These are phyloP conservation scores for Drymonia ruficornis DNA, from an alignment of 2,888 invertebrate species.

Conservation along the genomic window DNA sequence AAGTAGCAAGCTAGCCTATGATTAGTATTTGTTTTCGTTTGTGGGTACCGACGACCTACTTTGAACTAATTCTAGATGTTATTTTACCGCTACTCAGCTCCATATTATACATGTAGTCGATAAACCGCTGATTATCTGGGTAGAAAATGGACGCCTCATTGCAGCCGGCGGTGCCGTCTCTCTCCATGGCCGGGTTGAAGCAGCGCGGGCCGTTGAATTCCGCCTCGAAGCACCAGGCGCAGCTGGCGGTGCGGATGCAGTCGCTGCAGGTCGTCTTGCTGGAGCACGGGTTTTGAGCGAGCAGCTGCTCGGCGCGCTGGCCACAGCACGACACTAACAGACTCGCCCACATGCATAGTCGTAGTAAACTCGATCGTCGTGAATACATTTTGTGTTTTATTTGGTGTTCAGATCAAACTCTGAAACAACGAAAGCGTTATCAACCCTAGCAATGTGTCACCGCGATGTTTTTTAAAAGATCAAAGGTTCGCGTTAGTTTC, in stretches of 20 bases:
- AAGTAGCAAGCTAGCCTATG: no score
- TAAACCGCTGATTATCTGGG: constrained; percentile 71
- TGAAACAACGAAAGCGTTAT: constrained; percentile 54
- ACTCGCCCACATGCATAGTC: constrained; percentile 62
- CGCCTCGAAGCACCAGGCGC: constrained; percentile 90
- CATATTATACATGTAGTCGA: constrained; percentile 64
- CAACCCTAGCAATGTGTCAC: not conserved
- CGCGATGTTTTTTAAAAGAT: not conserved
- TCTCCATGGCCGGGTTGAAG: constrained; percentile 84
- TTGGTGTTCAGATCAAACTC: constrained; percentile 62
- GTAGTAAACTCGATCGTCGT: constrained; percentile 58
- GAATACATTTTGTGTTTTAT: constrained; percentile 57
- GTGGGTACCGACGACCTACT: no score
- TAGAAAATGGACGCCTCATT: constrained; percentile 88
- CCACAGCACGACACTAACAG: constrained; percentile 55
- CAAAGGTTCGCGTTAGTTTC: no score
- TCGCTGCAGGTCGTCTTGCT: constrained; percentile 94
- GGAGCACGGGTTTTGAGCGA: constrained; percentile 91
- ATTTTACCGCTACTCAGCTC: constrained; percentile 71
- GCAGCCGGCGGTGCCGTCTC: constrained; percentile 82
- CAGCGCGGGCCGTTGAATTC: constrained; percentile 83
- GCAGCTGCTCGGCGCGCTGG: constrained; percentile 82
- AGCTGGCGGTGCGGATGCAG: constrained; percentile 94
- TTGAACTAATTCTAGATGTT: no score
- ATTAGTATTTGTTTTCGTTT: no score